Evolutionary conservation across 2,797 vertebrate species (phyloP), one percentile per base, ranked within the genome.

Genomic region (Epinephelus malabaricus): DNA sequence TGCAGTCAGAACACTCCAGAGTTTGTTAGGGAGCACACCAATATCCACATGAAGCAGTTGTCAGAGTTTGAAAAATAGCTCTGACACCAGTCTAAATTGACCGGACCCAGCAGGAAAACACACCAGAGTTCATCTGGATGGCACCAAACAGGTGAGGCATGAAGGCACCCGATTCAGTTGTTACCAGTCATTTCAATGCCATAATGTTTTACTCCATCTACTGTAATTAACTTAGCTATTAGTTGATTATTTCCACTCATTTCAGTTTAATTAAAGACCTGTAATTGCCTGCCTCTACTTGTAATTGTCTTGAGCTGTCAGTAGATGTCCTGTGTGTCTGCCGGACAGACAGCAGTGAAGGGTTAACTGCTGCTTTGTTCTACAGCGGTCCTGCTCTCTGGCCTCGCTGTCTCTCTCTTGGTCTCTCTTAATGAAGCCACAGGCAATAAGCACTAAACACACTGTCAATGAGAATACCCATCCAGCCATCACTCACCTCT

Each of bases 341-440:
- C 19, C 65, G 40, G 34, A 38, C 7, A 38, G 47, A 63, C 27
- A 38, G 55, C 27, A 38, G 34, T 34, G 56, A 71, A 58, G 59
- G 50, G 68, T 74, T 78, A 73, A 73, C 67, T 55, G 25, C 69
- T 67, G 64, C 71, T 60, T 72, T 34, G 66, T 62, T 78, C 34
- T 45, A 55, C 59, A 25, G 47, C 11, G 0, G 61, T 40, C 30
- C 21, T 69, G 47, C 71, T 51, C 71, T 68, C 68, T 80, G 77
- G 21, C 79, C 69, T 67, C 0, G 2, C 4, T 34, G 46, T 63
- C 67, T 79, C 46, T 51, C 66, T 65, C 51, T 40, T 43, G 45
- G 34, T 72, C 64, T 55, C 68, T 78, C 45, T 73, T 84, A 84
- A 83, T 84, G 77, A 88, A 86, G 73, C 78, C 54, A 70, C 63